phyloP scores from a whole-genome alignment of 2,888 invertebrate genomes.

The Oscheius sp. region DNA sequence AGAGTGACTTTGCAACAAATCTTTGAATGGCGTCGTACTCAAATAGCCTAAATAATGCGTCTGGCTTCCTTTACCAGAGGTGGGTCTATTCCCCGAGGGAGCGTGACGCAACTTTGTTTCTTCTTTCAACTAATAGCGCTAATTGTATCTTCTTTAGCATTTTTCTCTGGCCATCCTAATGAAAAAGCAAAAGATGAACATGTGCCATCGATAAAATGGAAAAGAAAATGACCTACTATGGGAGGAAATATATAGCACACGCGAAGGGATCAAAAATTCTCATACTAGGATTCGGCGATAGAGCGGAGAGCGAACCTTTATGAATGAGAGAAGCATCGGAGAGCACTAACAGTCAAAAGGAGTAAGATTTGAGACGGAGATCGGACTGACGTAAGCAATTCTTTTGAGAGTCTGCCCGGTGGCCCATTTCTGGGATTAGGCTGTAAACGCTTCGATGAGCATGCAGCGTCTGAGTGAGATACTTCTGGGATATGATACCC shows the following conservation, averaged over 20 bases:
- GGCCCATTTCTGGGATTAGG: slow-evolving; percentile 34
- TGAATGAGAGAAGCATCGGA: slow-evolving; percentile 8
- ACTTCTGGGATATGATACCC: no score
- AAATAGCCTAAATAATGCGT: not conserved
- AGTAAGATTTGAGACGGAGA: slow-evolving; percentile 14
- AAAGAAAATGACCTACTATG: not conserved
- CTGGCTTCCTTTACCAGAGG: slow-evolving; percentile 14
- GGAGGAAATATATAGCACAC: no score
- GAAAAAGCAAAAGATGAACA: slow-evolving; percentile 18
- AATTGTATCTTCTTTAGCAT: slow-evolving; percentile 32
- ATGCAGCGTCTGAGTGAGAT: not conserved
- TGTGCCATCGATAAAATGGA: not conserved
- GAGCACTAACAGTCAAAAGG: slow-evolving; percentile 4
- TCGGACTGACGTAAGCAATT: slow-evolving; percentile 15
- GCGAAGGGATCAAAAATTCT: not conserved
- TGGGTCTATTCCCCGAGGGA: slow-evolving; percentile 16
- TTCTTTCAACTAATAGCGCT: slow-evolving; percentile 27
- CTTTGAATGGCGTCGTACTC: not conserved
- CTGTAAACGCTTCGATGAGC: slow-evolving; percentile 26
- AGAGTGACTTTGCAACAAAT: slow-evolving; percentile 19
- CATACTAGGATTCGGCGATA: not conserved
- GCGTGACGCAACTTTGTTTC: slow-evolving; percentile 12
- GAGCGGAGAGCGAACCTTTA: not conserved
- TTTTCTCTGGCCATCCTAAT: not conserved
- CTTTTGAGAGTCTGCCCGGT: slow-evolving; percentile 25